Percentiles rank a stretch among this genome's conserved stretches.
phyloP scores from a whole-genome alignment of 2,888 invertebrate genomes.

The Sacculina carcini region DNA sequence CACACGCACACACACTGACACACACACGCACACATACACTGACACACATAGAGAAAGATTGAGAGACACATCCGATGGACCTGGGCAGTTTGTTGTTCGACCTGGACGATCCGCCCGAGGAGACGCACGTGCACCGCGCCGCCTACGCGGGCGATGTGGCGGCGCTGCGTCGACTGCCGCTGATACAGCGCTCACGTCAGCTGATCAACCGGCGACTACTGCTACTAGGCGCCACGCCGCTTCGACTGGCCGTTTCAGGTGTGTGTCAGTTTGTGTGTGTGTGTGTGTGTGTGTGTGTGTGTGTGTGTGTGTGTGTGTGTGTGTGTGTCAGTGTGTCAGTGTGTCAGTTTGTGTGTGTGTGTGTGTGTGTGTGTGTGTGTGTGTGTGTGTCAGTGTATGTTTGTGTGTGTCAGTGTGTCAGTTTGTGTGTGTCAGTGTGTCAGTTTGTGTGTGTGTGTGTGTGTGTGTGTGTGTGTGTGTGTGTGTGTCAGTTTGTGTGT shows the following conservation, averaged over 20 bases:
- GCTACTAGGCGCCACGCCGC: not conserved
- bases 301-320: not conserved
- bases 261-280: not conserved
- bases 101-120: conserved; percentile 66
- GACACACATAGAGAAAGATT: too few species aligned
- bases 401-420: not conserved
- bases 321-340: not conserved
- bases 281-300: not conserved
- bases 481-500: not conserved
- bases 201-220: not conserved
- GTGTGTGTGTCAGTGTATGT: not conserved
- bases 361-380: not conserved
- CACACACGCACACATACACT: too few species aligned
- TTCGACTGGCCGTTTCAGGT: not conserved
- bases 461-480: not conserved
- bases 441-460: not conserved
- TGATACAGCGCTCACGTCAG: not conserved
- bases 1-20: too few species aligned
- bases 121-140: conserved; percentile 72
- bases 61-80: not conserved
- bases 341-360: not conserved
- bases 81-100: not conserved
- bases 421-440: not conserved
- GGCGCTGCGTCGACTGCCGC: conserved; percentile 43
- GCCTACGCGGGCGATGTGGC: conserved; percentile 60